Evolutionary conservation across 64 coral and sea anemone species (phyloP), one percentile per base, ranked within the genome.

Genomic region (Porites lutea): DNA sequence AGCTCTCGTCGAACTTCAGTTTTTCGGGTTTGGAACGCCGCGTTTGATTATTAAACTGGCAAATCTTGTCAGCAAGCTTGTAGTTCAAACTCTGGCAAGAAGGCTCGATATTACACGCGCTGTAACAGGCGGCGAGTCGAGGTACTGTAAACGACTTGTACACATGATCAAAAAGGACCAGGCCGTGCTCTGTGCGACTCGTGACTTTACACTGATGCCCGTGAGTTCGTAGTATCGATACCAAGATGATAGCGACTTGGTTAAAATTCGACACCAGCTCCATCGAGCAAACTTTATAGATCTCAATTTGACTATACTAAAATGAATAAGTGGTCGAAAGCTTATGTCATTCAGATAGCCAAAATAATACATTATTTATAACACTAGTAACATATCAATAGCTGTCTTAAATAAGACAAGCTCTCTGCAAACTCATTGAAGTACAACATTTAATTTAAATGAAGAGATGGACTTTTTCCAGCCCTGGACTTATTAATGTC

Each of bases 41-140:
- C 14, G 73, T 76, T 76, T 76, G 3, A 8, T 76, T 76, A 1
- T 76, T 76, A 76, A 76, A 76, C 73, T 76, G 73, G 48, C 73
- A 76, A 13, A 48, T 76, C 19, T 76, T 76, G 73, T 76, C 73
- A 15, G 15, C 45, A 15, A 76, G 46, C 13, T 52, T 76, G 18
- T 51, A 76, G 47, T 76, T 76, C 46, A 76, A 52, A 52, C 73
- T 76, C 51, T 76, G 73, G 45, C 73, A 76, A 48, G 8, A 13
- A 10, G 73, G 73, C 19, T 51, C 5, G 7, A 13, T 51, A 18
- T 52, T 76, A n/a, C 73, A 76, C 5, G 73, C 73, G 18, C 13
- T 76, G 45, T 16, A 76, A 76, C 73, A 76, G 13, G 11, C 7
- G 16, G 49, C 73, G 3, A 76, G 19, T n/a, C 45, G 46, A 76